A percentile compares a stretch with the other conserved stretches of the same genome.
Conservation (phyloP, 2,888 invertebrate species). For the Rhyacophila evoluta region DNA sequence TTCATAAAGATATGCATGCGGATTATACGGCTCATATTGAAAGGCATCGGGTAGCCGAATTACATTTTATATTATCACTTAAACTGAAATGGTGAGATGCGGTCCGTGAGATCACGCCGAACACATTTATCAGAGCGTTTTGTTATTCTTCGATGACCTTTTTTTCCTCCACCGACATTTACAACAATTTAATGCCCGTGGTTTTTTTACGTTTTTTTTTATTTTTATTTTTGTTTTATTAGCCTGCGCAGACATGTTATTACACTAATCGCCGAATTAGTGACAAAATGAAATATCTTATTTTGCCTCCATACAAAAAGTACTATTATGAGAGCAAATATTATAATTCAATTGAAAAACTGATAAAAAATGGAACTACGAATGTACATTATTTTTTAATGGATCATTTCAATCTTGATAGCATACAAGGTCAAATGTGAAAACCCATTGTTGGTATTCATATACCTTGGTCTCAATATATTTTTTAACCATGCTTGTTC, state of each 20-base stretch:
- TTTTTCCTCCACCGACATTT: conserved; percentile 1
- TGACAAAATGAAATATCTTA: conserved; percentile 24
- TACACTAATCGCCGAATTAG: conserved; percentile 22
- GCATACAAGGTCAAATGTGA: no score
- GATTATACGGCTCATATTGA: conserved; percentile 4
- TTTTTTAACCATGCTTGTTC: no score
- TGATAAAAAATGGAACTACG: no score
- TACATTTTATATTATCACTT: conserved; percentile 17
- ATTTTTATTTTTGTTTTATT: background rate
- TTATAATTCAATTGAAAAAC: background rate
- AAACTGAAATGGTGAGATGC: conserved; percentile 24
- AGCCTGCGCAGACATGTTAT: background rate
- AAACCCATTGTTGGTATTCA: no score
- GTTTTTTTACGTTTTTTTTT: no score
- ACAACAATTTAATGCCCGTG: conserved; percentile 14
- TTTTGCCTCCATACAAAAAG: conserved; percentile 1
- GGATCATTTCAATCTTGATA: no score
- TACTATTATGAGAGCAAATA: background rate
- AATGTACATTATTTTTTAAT: no score
- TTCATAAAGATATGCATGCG: conserved; percentile 8
- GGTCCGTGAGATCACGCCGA: background rate
- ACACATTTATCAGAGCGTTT: background rate
- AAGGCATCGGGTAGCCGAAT: background rate
- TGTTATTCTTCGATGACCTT: background rate
- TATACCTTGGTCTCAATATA: no score